Conservation (phyloP, 1,140 invertebrate species). For the Polypedilum pembai region DNA sequence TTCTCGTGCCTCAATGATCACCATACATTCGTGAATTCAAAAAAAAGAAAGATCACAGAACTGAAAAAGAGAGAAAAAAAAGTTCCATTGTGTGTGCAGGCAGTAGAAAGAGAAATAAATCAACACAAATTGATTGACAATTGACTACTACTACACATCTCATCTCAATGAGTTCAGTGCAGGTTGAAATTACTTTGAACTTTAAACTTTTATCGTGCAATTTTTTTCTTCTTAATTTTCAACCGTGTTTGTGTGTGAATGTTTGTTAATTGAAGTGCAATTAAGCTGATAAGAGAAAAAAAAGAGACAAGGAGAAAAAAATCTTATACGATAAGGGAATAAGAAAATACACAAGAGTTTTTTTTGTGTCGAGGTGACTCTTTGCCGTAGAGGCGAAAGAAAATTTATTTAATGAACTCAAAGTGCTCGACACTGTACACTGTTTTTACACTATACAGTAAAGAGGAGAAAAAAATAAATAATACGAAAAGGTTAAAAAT, state of each 20-base stretch:
- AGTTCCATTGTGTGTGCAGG: no score
- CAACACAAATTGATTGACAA: not conserved
- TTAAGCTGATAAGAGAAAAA: not conserved
- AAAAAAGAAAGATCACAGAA: no score
- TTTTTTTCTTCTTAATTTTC: not conserved
- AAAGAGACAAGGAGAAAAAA: not conserved
- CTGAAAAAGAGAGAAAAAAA: not conserved
- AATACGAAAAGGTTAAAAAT: constrained; percentile 25
- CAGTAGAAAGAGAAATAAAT: no score
- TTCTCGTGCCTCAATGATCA: not conserved
- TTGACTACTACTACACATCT: not conserved
- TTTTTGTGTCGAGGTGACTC: constrained; percentile 24
- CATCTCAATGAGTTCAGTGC: not conserved
- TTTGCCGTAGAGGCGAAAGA: not conserved
- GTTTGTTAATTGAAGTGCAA: constrained; percentile 8
- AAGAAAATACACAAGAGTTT: not conserved
- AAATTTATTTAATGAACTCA: constrained; percentile 20
- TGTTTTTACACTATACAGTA: not conserved
- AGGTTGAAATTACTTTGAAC: constrained; percentile 6
- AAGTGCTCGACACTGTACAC: constrained; percentile 15
- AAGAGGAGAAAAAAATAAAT: not conserved
- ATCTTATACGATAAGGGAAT: constrained; percentile 15
- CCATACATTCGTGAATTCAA: no score
- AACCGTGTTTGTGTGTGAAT: not conserved
- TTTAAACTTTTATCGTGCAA: constrained; percentile 10